A percentile compares a stretch with the other conserved stretches of the same genome.
Conservation (phyloP, 2,113 vertebrate genomes). For the Prolemur simus region DNA sequence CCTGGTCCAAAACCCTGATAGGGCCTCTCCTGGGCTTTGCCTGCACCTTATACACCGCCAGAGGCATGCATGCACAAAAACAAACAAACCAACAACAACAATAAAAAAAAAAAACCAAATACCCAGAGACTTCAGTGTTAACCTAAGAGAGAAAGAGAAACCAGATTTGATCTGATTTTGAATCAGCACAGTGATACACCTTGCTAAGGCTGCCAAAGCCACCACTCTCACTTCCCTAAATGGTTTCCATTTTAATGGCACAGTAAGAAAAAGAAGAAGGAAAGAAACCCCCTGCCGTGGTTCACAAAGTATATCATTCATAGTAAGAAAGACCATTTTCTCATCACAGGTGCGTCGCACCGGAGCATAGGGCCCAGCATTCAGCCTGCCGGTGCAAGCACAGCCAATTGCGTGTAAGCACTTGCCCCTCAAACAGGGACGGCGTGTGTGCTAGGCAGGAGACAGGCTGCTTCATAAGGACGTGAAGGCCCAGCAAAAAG, state of each 20-base stretch:
- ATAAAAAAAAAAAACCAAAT: too few relatives aligned
- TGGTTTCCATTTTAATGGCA: neutral
- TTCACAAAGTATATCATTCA: neutral
- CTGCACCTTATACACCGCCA: neutral
- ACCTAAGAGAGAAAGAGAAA: constrained; percentile 5
- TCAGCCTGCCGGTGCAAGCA: neutral
- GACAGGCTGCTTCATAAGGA: neutral
- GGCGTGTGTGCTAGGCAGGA: neutral
- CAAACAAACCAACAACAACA: too few relatives aligned
- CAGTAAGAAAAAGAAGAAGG: neutral
- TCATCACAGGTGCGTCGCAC: neutral
- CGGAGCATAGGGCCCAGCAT: neutral
- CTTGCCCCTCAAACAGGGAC: neutral
- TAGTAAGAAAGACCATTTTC: neutral
- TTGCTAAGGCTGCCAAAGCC: neutral
- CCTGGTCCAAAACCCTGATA: neutral
- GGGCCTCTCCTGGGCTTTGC: neutral
- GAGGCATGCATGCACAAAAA: neutral
- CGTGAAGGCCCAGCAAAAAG: neutral
- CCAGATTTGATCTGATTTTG: neutral
- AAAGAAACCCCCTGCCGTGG: neutral
- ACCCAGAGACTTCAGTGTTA: neutral
- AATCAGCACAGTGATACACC: neutral
- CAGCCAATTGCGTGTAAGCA: neutral
- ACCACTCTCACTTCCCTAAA: neutral